Percentiles rank a stretch among this genome's conserved stretches.
These are phyloP conservation scores for Harpalus rufipes DNA, from an alignment of 2,888 invertebrate species.

Conservation along the genomic window DNA sequence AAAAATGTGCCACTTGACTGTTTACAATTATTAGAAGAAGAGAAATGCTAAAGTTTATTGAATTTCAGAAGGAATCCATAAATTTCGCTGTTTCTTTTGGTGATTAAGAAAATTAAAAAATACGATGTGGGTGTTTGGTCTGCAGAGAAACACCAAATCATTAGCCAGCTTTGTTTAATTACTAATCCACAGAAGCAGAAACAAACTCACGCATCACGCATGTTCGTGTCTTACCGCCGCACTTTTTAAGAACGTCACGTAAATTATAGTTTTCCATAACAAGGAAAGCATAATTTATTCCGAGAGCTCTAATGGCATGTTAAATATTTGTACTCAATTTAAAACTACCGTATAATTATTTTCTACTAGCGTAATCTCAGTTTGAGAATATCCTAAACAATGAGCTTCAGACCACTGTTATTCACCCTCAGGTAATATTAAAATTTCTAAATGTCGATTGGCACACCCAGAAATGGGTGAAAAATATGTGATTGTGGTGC, in stretches of 20 bases:
- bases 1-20: not conserved
- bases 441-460: too few species aligned
- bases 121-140: slow-evolving; percentile 3
- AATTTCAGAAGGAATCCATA: not conserved
- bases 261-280: slow-evolving; percentile 62
- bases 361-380: slow-evolving; percentile 18
- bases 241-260: slow-evolving; percentile 59
- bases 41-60: not conserved
- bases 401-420: not conserved
- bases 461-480: too few species aligned
- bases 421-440: too few species aligned
- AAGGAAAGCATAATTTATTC: slow-evolving; percentile 53
- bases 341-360: slow-evolving; percentile 52
- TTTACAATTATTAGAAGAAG: not conserved
- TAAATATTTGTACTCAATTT: slow-evolving; percentile 55
- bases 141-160: not conserved
- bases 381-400: slow-evolving; percentile 7
- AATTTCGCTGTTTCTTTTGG: not conserved
- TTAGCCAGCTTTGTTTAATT: slow-evolving; percentile 15
- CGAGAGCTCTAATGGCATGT: slow-evolving; percentile 57
- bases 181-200: slow-evolving; percentile 41
- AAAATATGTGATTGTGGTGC: too few species aligned
- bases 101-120: slow-evolving; percentile 7
- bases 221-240: slow-evolving; percentile 27
- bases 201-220: slow-evolving; percentile 56